Base-by-base conservation (phyloP, 2,113 vertebrate species). In the Strix uralensis region DNA sequence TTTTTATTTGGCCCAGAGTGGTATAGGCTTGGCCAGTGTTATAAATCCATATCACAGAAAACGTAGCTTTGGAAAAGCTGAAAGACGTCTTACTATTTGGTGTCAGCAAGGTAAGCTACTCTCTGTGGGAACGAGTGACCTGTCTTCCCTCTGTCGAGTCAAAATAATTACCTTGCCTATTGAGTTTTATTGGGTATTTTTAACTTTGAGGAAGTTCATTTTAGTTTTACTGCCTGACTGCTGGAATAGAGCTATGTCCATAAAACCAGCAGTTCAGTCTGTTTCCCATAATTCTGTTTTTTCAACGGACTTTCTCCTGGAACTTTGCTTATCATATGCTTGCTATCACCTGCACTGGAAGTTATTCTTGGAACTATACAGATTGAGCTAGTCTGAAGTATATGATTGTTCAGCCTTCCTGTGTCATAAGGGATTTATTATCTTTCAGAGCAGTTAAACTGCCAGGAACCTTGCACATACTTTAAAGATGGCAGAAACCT, bases 121-220 rank as follows among this genome's bases (percentile, higher is more conserved):
- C 22, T 72, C 30, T 87, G 46, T 57, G 32, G 36, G 58, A 84
- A 7, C 0, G 0, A 72, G 54, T 58, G 54, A 58, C 49, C 34
- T 52, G 44, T 92, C 34, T 36, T 86, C 40, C 54, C 27, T 26
- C 63, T 55, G 5, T 62, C 2, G 4, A 81, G 17, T 38, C 49
- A 78, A 72, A 95, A 91, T 79, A 85, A 63, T 95, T 71, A 79
- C 77, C 36, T 73, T 88, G 51, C 63, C 82, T 75, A 6, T 85
- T 54, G 66, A 69, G 66, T 90, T 95, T 89, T 90, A 80, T 49
- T 65, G 70, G 42, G 36, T 34, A 70, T 96, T 96, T 97, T 94
- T 95, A 79, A 46, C 70, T 85, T 92, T 14, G 87, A 62, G 66
- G 21, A 73, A 81, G 73, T 89, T 96, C 32, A 66, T 92, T 95